A percentile compares a stretch with the other conserved stretches of the same genome.
Evolutionary conservation across 2,797 vertebrate species (phyloP).

Genomic region (Arctocebus calabarensis): DNA sequence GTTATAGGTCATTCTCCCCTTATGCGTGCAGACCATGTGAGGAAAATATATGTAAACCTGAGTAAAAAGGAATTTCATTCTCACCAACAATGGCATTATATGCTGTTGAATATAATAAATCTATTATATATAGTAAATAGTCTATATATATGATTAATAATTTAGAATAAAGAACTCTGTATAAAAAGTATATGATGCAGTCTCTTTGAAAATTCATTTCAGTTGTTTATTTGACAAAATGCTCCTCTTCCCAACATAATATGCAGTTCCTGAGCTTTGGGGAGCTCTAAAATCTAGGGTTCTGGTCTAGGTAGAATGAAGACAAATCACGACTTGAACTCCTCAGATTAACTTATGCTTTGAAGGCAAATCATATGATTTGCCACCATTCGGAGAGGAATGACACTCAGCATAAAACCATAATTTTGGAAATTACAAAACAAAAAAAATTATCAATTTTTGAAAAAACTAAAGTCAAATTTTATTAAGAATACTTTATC

Average conservation of each 20-base stretch:
- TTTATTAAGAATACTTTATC: neutral
- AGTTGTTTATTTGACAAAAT: constrained; percentile 23
- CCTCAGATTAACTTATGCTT: neutral
- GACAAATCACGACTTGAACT: constrained; percentile 10
- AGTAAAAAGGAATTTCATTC: neutral
- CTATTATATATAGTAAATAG: neutral
- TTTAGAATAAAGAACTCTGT: neutral
- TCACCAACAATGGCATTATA: neutral
- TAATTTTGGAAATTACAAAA: neutral
- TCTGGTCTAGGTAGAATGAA: neutral
- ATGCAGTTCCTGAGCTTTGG: neutral
- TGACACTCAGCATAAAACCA: neutral
- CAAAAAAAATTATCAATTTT: neutral
- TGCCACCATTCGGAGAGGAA: neutral
- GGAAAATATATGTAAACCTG: neutral
- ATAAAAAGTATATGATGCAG: neutral
- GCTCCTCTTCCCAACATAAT: neutral
- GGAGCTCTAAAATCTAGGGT: neutral
- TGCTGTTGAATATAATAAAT: neutral
- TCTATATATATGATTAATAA: neutral
- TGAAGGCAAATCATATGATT: neutral
- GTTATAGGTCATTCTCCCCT: neutral
- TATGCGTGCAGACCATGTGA: neutral
- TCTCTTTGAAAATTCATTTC: neutral
- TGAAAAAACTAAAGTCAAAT: neutral